Base-by-base conservation (phyloP, 2,113 vertebrate species). In the Hirundichthys speculiger region DNA sequence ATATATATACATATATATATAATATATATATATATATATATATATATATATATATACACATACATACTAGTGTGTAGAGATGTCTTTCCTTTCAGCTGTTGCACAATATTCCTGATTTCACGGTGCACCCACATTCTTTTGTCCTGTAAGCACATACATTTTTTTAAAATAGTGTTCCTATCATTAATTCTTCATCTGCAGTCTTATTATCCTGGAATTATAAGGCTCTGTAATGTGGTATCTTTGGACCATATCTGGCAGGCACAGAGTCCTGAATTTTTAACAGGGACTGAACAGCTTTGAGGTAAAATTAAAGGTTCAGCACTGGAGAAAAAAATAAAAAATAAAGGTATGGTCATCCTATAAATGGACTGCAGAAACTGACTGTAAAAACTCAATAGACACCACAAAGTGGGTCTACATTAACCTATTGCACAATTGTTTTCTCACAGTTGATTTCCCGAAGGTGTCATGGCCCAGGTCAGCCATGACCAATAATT, bases 391-490 rank as follows among this genome's bases (percentile, higher is more conserved):
- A 49, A 55, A n/a, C 38, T 42, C 49, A 66, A 41, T 59, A 63
- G 41, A 11, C 51, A 62, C 22, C 14, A 16, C 49, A 51, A 2
- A 63, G 14, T 71, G 27, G 42, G 27, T 21, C n/a, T 74, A 39
- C 24, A 46, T 74, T 68, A 55, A 21, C 39, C 7, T 34, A n/a
- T 38, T 60, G 24, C 67, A 18, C 19, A 43, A 22, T 47, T 48
- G 45, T 74, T 78, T n/a, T 42, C 43, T 69, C 64, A 41, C 19
- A 24, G 39, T 66, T 57, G 61, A 75, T 79, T 75, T 63, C 43
- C 65, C n/a, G n/a, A n/a, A n/a, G n/a, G n/a, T n/a, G n/a, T n/a
- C n/a, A n/a, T n/a, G n/a, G n/a, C n/a, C n/a, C n/a, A n/a, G n/a
- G n/a, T n/a, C n/a, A n/a, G n/a, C n/a, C n/a, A n/a, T n/a, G n/a